phyloP scores from a whole-genome alignment of 2,888 invertebrate species.

The Sabellastarte sp. region DNA sequence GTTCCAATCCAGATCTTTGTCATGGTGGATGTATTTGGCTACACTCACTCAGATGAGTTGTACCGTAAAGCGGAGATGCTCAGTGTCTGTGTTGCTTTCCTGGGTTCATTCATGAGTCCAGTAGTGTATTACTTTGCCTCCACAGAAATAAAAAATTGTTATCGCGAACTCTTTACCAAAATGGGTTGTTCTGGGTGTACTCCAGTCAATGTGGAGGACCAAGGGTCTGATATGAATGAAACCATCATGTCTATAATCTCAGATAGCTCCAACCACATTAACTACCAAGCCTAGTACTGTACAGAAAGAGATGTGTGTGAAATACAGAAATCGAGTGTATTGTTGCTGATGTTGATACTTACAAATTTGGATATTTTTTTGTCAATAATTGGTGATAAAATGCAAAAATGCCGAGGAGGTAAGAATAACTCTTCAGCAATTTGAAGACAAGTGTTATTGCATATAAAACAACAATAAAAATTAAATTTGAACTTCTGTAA shows the following conservation, averaged over 20 bases:
- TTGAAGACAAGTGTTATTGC: too few species aligned
- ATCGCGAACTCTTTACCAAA: slow-evolving; percentile 10
- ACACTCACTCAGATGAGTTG: slow-evolving; percentile 9
- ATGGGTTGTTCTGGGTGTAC: slow-evolving; percentile 10
- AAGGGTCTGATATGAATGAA: slow-evolving; percentile 28
- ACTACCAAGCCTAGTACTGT: too few species aligned
- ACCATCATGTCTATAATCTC: slow-evolving; percentile 34
- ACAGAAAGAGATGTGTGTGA: too few species aligned
- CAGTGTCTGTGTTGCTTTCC: slow-evolving; percentile 23
- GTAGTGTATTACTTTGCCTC: slow-evolving; percentile 21
- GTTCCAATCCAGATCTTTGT: slow-evolving; percentile 28
- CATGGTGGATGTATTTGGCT: slow-evolving; percentile 24
- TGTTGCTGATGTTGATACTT: background rate
- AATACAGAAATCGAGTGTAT: background rate
- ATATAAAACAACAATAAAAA: too few species aligned
- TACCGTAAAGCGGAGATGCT: slow-evolving; percentile 28
- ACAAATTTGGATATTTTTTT: too few species aligned
- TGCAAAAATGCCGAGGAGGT: too few species aligned
- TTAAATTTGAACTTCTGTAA: too few species aligned
- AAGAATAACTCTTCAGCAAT: too few species aligned
- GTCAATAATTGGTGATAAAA: too few species aligned
- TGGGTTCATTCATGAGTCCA: slow-evolving; percentile 16
- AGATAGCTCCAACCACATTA: slow-evolving; percentile 32
- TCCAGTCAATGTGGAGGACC: slow-evolving; percentile 8
- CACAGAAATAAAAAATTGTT: slow-evolving; percentile 18